Evolutionary conservation across 2,113 vertebrate genomes (phyloP), one percentile per base, ranked within the genome.

Genomic region (Microtus richardsoni): DNA sequence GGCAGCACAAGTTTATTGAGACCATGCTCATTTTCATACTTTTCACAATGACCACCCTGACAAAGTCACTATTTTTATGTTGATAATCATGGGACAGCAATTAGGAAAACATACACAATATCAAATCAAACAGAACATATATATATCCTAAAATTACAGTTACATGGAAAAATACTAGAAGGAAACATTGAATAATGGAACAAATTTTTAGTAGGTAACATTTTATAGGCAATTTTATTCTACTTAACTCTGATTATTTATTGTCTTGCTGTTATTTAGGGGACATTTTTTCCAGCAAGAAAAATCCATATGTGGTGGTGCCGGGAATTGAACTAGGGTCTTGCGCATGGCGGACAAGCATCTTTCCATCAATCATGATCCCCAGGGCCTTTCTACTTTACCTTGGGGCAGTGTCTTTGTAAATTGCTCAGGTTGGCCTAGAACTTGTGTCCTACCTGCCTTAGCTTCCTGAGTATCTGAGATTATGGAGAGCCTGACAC

Each of bases 101-200:
- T 89, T 93, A 91, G 88, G 58, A 93, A 97, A 92, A 85, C 3
- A 71, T n/a, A 28, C 7, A 62, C 70, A 70, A n/a, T 88, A 88
- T 49, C 0, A 85, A 80, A 24, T 74, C 0, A 96, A 91, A 52
- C n/a, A 47, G 24, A 91, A 89, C 30, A 44, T 71, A 5, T 22
- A 54, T 68, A 89, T 74, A 73, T 58, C n/a, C 52, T 44, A 78
- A 93, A 86, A 85, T 64, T 70, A 90, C 2, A 92, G 83, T 26
- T 58, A 26, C 12, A 36, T 82, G 30, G 52, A 95, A 91, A 94
- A 94, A 70, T 66, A 77, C 11, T 74, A 39, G 52, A 86, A 89
- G 62, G 24, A 94, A 78, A 91, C 3, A 26, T 0, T 87, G 28
- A 92, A 70, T 39, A 78, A 88, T 64, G 62, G 49, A 89, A 85